These are phyloP conservation scores for Eupeodes luniger DNA, from an alignment of 2,888 invertebrate genomes.

Conservation along the genomic window DNA sequence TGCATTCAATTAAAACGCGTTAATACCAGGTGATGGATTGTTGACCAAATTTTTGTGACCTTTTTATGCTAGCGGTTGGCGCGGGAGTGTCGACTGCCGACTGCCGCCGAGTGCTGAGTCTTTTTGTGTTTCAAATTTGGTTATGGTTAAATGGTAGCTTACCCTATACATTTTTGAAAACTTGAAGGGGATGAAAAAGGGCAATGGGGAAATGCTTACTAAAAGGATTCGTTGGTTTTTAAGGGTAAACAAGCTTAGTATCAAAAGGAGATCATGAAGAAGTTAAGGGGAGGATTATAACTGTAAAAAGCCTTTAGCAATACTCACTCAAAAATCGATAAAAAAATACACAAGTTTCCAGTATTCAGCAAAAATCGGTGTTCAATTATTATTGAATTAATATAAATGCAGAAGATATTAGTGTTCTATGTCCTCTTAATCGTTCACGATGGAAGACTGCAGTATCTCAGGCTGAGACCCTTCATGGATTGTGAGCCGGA, in stretches of 20 bases:
- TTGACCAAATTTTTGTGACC: slow-evolving; percentile 10
- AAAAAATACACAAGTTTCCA: no score
- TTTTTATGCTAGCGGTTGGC: slow-evolving; percentile 2
- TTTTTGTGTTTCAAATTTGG: not conserved
- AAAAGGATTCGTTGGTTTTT: not conserved
- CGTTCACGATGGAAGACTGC: no score
- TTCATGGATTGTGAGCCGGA: no score
- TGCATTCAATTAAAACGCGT: slow-evolving; percentile 36
- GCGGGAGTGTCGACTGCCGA: not conserved
- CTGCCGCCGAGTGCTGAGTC: not conserved
- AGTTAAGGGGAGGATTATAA: not conserved
- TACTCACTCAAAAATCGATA: no score
- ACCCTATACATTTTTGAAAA: not conserved
- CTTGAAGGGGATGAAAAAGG: not conserved
- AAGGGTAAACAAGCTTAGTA: not conserved
- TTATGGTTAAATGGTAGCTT: not conserved
- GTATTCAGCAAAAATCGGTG: no score
- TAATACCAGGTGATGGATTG: slow-evolving; percentile 44
- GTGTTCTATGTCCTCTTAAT: no score
- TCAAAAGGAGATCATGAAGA: not conserved
- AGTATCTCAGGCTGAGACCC: no score
- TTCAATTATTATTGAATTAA: no score
- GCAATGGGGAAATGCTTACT: no score
- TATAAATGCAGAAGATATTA: no score
- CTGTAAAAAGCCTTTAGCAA: not conserved